Base-by-base conservation (phyloP, 2,113 vertebrate genomes). In the Oreochromis spilurus region DNA sequence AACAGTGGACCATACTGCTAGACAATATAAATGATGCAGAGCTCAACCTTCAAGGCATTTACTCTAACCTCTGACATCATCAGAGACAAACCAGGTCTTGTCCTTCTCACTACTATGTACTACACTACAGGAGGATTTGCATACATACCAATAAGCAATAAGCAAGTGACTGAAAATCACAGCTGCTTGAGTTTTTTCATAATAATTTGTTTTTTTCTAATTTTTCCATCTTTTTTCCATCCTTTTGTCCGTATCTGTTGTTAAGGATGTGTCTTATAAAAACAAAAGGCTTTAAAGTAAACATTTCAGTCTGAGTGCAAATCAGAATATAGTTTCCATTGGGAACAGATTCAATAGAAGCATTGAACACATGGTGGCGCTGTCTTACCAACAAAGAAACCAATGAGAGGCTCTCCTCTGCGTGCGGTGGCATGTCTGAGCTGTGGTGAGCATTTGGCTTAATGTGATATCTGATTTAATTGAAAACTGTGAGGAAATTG, bases 281-380 rank as follows among this genome's bases (percentile, higher is more conserved):
- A 5, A 48, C 0, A 75, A 75, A 48, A 75, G 2, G 2, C 14
- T 29, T 75, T 19, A 11, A 72, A 72, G 67, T 48, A 26, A 31
- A 52, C 45, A 31, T 79, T 79, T 79, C 1, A 80, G 0, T 16
- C 6, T n/a, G 10, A 70, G 34, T 70, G 14, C 45, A 82, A 53
- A 48, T 79, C 83, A 0, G 3, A 26, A 0, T n/a, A 60, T 19
- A 17, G 72, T 77, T n/a, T 34, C 26, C 0, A 52, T 14, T 2
- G 48, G 3, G 21, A 40, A 36, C 36, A 34, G 29, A 9, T 84
- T 81, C 58, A 81, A 14, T 50, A 16, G 14, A 24, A 78, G 7
- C 38, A 7, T 2, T 67, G 2, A 70, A 26, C 94, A 91, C 89
- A 75, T 88, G 94, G 85, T 84, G 95, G 92, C 0, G 89, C 90